These are phyloP conservation scores for Nephrocerus scutellatus DNA, from an alignment of 2,888 invertebrate genomes.

Conservation along the genomic window DNA sequence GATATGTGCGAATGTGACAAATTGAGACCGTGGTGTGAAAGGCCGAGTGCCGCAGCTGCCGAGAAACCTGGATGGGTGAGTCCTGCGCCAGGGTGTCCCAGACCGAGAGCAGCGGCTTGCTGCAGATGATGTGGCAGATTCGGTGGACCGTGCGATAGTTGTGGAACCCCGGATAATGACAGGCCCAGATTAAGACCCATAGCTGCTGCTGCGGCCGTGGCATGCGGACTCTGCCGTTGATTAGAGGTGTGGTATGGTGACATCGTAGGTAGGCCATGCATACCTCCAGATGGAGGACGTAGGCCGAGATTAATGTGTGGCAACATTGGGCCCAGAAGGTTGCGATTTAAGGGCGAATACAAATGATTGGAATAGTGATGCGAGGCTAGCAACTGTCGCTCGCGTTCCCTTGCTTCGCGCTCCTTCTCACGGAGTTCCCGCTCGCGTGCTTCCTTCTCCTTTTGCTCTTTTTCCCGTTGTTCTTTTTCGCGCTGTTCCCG, in stretches of 20 bases:
- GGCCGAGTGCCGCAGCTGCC: constrained; percentile 37
- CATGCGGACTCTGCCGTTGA: constrained; percentile 44
- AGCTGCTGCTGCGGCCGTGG: constrained; percentile 27
- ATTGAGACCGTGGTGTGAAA: constrained; percentile 41
- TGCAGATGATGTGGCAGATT: constrained; percentile 42
- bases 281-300: constrained; percentile 38
- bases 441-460: constrained; percentile 41
- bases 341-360: constrained; percentile 42
- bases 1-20: constrained; percentile 43
- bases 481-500: constrained; percentile 45
- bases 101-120: constrained; percentile 36
- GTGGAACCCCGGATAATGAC: constrained; percentile 34
- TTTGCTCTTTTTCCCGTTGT: constrained; percentile 45
- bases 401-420: constrained; percentile 45
- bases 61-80: constrained; percentile 42
- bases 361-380: constrained; percentile 45
- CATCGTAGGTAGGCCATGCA: constrained; percentile 41
- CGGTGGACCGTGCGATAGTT: constrained; percentile 36
- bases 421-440: constrained; percentile 49
- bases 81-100: constrained; percentile 35
- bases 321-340: constrained; percentile 42
- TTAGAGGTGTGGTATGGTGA: constrained; percentile 44
- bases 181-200: constrained; percentile 43
- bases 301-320: constrained; percentile 42
- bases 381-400: constrained; percentile 42